A percentile compares a stretch with the other conserved stretches of the same genome.
Evolutionary conservation across 53 echinoderm and acorn worm genomes (phyloP).

Genomic region (Paelopatides confundens): DNA sequence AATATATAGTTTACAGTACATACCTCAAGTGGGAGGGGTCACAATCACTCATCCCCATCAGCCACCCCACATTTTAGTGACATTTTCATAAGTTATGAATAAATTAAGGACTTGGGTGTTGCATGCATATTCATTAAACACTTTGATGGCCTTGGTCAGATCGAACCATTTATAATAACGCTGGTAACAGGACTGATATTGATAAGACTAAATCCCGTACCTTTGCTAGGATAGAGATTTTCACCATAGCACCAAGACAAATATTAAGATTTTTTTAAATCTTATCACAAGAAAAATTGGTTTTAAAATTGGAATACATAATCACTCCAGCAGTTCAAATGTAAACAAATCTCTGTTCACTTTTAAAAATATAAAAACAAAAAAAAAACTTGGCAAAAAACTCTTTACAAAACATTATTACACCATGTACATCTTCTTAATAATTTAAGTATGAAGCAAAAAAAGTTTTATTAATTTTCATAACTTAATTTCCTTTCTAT

Average conservation of each 20-base stretch:
- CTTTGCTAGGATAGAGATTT: background rate
- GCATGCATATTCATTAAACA: no score
- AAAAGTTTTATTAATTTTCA: no score
- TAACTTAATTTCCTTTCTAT: no score
- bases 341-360: background rate
- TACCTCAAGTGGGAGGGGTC: no score
- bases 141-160: no score
- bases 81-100: no score
- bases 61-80: no score
- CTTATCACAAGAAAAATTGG: background rate
- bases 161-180: no score
- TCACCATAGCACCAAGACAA: background rate
- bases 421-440: background rate
- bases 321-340: background rate
- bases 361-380: background rate
- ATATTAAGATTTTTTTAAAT: background rate
- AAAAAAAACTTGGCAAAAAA: background rate
- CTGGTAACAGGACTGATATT: no score
- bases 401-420: slow-evolving; percentile 8
- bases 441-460: background rate
- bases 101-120: no score
- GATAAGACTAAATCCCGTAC: background rate
- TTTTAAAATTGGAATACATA: background rate
- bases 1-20: no score
- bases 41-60: no score